These are phyloP conservation scores for Eolophus roseicapilla DNA, from an alignment of 2,113 vertebrate genomes.

Conservation along the genomic window DNA sequence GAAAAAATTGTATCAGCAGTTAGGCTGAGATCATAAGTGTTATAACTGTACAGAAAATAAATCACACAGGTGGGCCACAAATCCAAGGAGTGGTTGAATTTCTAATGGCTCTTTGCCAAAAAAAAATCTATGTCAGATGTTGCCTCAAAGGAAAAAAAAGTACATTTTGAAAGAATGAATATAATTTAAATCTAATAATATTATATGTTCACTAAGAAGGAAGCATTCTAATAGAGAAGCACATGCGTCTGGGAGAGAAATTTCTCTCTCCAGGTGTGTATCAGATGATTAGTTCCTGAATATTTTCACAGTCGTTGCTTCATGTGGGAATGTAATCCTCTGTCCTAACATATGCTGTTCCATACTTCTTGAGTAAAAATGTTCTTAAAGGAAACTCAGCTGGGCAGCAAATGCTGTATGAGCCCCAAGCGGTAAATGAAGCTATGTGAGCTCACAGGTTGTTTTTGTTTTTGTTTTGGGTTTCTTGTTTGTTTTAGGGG, in stretches of 20 bases:
- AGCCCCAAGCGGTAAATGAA: constrained; percentile 5
- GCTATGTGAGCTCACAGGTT: not conserved
- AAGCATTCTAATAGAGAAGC: not conserved
- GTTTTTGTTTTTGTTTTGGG: not conserved
- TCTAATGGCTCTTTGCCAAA: not conserved
- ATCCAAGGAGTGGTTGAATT: not conserved
- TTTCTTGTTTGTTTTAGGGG: not conserved
- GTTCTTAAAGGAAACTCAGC: constrained; percentile 1
- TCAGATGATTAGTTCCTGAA: not conserved
- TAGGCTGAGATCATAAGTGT: not conserved
- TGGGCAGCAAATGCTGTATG: not conserved
- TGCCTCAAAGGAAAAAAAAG: not conserved
- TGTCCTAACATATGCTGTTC: not conserved
- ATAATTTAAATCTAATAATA: not conserved
- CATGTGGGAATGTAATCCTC: not conserved
- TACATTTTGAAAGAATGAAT: not conserved
- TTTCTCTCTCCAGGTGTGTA: not conserved
- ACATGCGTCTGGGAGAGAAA: not conserved
- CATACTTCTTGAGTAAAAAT: not conserved
- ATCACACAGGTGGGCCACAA: not conserved
- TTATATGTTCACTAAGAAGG: not conserved
- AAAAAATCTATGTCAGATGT: not conserved
- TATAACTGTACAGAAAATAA: not conserved
- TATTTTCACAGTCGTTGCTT: constrained; percentile 6
- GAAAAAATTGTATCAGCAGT: not conserved